phyloP scores from a whole-genome alignment of 2,888 invertebrate genomes.

The Griposia aprilina region DNA sequence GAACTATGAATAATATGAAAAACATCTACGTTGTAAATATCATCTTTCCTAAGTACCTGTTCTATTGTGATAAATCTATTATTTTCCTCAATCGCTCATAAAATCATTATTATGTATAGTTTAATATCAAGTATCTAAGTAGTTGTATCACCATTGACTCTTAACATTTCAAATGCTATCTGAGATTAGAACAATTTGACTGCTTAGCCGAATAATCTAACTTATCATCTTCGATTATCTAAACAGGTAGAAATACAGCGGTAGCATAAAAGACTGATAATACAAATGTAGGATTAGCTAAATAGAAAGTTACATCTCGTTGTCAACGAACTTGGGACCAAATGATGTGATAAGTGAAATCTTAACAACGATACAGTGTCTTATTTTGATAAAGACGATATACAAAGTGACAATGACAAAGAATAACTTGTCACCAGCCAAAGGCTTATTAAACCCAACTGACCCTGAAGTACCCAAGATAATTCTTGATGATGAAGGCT shows the following conservation, averaged over 20 bases:
- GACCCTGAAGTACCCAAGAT: conserved; percentile 69
- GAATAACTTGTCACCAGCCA: conserved; percentile 48
- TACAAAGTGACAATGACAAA: conserved; percentile 55
- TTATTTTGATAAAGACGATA: conserved; percentile 27
- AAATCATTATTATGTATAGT: background rate
- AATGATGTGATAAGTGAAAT: conserved; percentile 36
- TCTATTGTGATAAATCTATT: background rate
- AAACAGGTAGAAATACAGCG: conserved; percentile 43
- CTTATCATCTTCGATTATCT: conserved; percentile 43
- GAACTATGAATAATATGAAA: background rate
- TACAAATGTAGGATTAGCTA: conserved; percentile 30
- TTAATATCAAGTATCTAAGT: background rate
- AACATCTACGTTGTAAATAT: background rate
- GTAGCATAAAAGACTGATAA: conserved; percentile 62
- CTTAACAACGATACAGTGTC: conserved; percentile 44
- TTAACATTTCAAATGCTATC: conserved; percentile 16
- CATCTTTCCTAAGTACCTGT: background rate
- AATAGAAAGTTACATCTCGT: conserved; percentile 38
- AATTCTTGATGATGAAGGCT: conserved; percentile 62
- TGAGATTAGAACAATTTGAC: conserved; percentile 31
- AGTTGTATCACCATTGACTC: background rate
- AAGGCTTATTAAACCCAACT: conserved; percentile 56
- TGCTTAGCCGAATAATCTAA: conserved; percentile 7
- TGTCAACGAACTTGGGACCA: conserved; percentile 52
- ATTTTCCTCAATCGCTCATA: background rate